A percentile compares a stretch with the other conserved stretches of the same genome.
phyloP scores from a whole-genome alignment of 2,888 invertebrate genomes.

The Drepanosiphum platanoidis region DNA sequence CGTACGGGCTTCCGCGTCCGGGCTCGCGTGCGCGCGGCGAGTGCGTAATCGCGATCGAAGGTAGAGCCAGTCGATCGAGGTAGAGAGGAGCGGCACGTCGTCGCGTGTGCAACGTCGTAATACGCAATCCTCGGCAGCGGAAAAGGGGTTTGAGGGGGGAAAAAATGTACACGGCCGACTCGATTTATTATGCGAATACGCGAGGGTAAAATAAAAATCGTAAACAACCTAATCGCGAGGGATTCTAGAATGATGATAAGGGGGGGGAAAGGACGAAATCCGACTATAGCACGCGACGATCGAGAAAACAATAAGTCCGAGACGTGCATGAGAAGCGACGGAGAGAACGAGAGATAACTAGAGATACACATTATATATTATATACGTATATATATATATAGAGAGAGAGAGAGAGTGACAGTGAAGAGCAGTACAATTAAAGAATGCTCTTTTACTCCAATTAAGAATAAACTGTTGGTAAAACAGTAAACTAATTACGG shows the following conservation, averaged over 20 bases:
- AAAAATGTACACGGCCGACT: neutral
- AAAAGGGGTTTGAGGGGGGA: neutral
- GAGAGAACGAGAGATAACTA: too few relatives aligned
- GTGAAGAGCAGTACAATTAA: conserved; percentile 11
- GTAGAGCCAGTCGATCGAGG: too few relatives aligned
- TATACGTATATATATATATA: too few relatives aligned
- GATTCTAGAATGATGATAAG: neutral
- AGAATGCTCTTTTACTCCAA: conserved; percentile 12
- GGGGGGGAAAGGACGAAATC: neutral
- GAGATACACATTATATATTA: too few relatives aligned
- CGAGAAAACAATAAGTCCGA: neutral
- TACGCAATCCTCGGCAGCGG: neutral
- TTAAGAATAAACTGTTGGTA: conserved; percentile 37
- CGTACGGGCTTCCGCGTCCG: too few relatives aligned
- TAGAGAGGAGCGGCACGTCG: too few relatives aligned
- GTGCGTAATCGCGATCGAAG: neutral
- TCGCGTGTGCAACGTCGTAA: neutral
- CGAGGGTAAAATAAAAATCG: neutral
- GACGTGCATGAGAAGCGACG: neutral
- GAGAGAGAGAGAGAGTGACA: too few relatives aligned
- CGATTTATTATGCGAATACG: neutral
- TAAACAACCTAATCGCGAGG: neutral
- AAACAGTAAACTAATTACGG: conserved; percentile 47
- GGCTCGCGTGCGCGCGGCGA: neutral
- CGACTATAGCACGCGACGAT: neutral